Evolutionary conservation across 2,888 invertebrate species (phyloP), one percentile per base, ranked within the genome.

Genomic region (Epiblema foenella): DNA sequence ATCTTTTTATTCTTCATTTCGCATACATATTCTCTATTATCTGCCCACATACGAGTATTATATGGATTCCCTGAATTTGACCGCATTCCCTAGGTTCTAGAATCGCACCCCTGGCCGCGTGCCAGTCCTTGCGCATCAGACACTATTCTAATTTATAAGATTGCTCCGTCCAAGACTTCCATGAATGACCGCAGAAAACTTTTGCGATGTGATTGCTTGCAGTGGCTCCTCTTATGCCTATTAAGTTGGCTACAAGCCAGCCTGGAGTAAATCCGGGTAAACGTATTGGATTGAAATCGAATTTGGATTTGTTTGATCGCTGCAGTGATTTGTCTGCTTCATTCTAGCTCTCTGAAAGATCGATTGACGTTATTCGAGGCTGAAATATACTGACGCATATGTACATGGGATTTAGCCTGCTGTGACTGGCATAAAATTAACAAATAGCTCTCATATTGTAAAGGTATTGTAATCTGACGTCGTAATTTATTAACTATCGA

Each of bases 81-180:
- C 51, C 51, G 3, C 51, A 51, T 12, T 20, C 15, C 24, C 12
- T 1, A 1, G 7, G 7, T 29, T 29, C 17, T n/a, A 24, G 64
- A 64, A 64, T 64, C 37, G 39, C 20, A 5, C 52, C 52, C 20
- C 65, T 70, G 70, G 70, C 65, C n/a, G 3, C 15, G 46, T 11
- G 65, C 70, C 70, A 70, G 65, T 17, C 64, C 51, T n/a, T 33
- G 24, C 18, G 17, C 20, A 18, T n/a, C 29, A 46, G 46, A 52
- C 17, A 12, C 37, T 46, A 54, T 59, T 65, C 65, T 65, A 66
- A 70, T 70, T 70, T 70, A 70, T 66, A 54, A 65, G 70, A 70
- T 70, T 70, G 70, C 59, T 70, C 9, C 17, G 62, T 42, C 37
- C 58, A 52, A 62, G 54, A 39, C 51, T 29, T 46, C 33, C 39